Evolutionary conservation across 2,888 invertebrate species (phyloP), one percentile per base, ranked within the genome.

Genomic region (Nomada fabriciana): DNA sequence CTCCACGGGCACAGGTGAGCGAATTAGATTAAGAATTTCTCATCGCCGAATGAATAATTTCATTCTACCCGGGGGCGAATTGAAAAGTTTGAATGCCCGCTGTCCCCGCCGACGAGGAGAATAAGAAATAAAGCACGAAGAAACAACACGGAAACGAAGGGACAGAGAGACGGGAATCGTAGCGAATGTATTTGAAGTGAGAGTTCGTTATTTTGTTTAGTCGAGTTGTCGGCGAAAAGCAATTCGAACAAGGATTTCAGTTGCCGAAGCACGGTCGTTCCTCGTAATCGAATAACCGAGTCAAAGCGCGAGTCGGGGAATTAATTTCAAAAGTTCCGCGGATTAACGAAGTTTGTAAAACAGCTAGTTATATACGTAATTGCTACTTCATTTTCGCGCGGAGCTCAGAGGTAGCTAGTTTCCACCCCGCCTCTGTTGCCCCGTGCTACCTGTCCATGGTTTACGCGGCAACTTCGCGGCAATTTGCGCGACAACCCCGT

Each of bases 311-410:
- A n/a, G 74, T 47, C 65, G 29, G 10, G 70, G 74, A 82, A 83
- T 82, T 82, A 82, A 68, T 78, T 78, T 77, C 72, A 43, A 82
- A 86, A 86, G 67, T 82, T 80, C 50, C 74, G 29, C 36, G 78
- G 76, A 82, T 85, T 85, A 83, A 84, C 74, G 60, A 86, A 86
- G 80, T 86, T 86, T 78, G 86, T 76, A 86, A 86, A 86, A 86
- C 86, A 85, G 82, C 76, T 75, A 77, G 76, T 69, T 73, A 73
- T 76, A 67, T 70, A 68, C 80, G 74, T 86, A 86, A 85, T 83
- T 83, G 85, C 86, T 72, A 83, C 86, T 86, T 85, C 76, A 85
- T 86, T 85, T 80, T 80, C 71, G 50, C 76, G 43, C 23, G 67
- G 36, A 67, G 50, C 74, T 68, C 29, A 20, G 25, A 42, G 25